These are phyloP conservation scores for Oscheius sp. DNA, from an alignment of 1,140 invertebrate genomes.

Conservation along the genomic window DNA sequence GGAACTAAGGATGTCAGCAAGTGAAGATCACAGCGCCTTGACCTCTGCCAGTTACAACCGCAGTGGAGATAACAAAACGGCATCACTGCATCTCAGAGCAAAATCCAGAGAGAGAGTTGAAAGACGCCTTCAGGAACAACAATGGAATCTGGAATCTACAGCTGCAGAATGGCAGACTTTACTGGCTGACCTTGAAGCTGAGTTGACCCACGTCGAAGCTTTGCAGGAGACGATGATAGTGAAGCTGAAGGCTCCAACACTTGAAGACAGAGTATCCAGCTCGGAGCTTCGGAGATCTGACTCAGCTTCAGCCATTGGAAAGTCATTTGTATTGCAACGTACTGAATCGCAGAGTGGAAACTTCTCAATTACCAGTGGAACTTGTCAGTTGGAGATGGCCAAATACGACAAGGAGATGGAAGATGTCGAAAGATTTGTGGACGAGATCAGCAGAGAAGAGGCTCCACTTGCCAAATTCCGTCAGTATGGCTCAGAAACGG, in stretches of 20 bases:
- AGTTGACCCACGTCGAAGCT: slow-evolving; percentile 35
- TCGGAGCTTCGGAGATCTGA: slow-evolving; percentile 5
- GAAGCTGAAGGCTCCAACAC: slow-evolving; percentile 21
- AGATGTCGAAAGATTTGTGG: slow-evolving; percentile 29
- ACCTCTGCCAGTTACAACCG: slow-evolving; percentile 5
- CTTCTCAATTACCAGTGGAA: slow-evolving; percentile 10
- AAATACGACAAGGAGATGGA: slow-evolving; percentile 24
- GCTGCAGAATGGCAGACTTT: slow-evolving; percentile 45
- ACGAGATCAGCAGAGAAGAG: slow-evolving; percentile 28
- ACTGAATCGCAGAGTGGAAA: background rate
- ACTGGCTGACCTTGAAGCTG: slow-evolving; percentile 45
- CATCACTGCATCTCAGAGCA: slow-evolving; percentile 6
- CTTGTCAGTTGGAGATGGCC: slow-evolving; percentile 4
- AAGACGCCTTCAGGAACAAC: slow-evolving; percentile 28
- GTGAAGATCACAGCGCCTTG: slow-evolving; percentile 7
- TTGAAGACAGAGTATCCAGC: background rate
- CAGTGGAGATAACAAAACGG: background rate
- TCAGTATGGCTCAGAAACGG: slow-evolving; percentile 20
- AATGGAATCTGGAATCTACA: slow-evolving; percentile 33
- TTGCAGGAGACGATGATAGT: slow-evolving; percentile 35
- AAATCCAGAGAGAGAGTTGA: slow-evolving; percentile 20
- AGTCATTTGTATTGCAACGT: background rate
- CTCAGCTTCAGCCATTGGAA: background rate
- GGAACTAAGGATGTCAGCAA: slow-evolving; percentile 11
- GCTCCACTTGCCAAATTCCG: slow-evolving; percentile 6